Evolutionary conservation across 2,797 vertebrate genomes (phyloP), one percentile per base, ranked within the genome.

Genomic region (Cossypha polioptera): DNA sequence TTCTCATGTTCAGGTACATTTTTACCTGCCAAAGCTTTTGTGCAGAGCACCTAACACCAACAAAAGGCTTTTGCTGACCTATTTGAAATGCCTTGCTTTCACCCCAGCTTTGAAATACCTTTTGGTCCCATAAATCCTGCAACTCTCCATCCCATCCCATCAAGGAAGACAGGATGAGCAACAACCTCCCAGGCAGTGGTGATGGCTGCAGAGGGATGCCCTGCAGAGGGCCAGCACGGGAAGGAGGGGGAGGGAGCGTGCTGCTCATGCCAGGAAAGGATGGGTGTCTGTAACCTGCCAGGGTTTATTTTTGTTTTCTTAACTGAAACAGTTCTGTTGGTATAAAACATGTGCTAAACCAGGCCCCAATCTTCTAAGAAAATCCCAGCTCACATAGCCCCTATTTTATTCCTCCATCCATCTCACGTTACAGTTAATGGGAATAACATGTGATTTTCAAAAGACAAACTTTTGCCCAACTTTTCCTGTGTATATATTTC

Each of bases 291-390:
- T 76, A 84, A 93, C 90, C 79, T 93, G 90, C 48, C 9, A 12
- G 69, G 42, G 54, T 86, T 92, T 95, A 73, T 94, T 95, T 96
- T 95, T 93, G 79, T 92, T 96, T 96, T 94, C 73, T 81, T 92
- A 92, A 92, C 71, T 84, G 88, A 82, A 96, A 79, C 74, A 65
- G 76, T 61, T 79, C 88, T 77, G 68, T 80, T 88, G 79, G 82
- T 76, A 94, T 84, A 79, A 97, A 96, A 90, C 82, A 80, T 88
- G 82, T 94, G 89, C 87, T 95, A 91, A 94, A 88, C 29, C 73
- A 86, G 85, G 59, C 69, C 55, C 50, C 63, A 82, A 38, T 47
- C 73, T 94, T 90, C 88, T 90, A 86, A 83, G 88, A 96, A 96
- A 92, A 92, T 58, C 81, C 78, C 91, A 77, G 35, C 85, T 90